Evolutionary conservation across 37 sponge, comb jelly and placozoan species (phyloP).

Genomic region (Chondrilla cf. caribensis): DNA sequence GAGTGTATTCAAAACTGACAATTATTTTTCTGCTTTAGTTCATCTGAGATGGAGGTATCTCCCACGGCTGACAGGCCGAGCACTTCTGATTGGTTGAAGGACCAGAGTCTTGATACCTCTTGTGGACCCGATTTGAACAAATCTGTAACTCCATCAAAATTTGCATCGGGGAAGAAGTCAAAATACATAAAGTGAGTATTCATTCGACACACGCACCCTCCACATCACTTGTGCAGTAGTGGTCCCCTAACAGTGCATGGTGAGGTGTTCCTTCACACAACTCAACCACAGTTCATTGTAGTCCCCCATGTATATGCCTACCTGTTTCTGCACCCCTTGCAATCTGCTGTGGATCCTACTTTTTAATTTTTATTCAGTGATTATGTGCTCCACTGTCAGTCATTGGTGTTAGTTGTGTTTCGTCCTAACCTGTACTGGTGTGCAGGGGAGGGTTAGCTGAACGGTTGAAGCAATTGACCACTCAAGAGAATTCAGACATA

Average conservation of each 20-base stretch:
- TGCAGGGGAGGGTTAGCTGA: conserved; percentile 20
- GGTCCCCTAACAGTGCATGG: too few species aligned
- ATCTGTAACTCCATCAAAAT: neutral
- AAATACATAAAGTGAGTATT: neutral
- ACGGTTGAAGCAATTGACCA: neutral
- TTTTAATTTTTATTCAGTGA: too few species aligned
- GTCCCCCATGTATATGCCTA: too few species aligned
- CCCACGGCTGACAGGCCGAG: neutral
- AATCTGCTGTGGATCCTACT: too few species aligned
- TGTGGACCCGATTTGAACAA: neutral
- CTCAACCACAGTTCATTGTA: too few species aligned
- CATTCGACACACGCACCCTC: neutral
- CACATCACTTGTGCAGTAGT: too few species aligned
- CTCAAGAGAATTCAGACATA: conserved; percentile 18
- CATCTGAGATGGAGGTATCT: neutral
- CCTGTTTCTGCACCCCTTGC: too few species aligned
- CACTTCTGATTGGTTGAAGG: conserved; percentile 15
- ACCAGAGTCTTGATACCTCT: neutral
- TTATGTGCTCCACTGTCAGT: too few species aligned
- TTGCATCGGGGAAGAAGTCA: conserved; percentile 6
- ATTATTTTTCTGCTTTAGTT: neutral
- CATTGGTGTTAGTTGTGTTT: too few species aligned
- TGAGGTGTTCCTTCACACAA: too few species aligned
- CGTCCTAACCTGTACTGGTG: neutral
- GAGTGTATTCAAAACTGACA: too few species aligned